Evolutionary conservation across 2,888 invertebrate genomes (phyloP), one percentile per base, ranked within the genome.

Genomic region (Chelonus formosanus): DNA sequence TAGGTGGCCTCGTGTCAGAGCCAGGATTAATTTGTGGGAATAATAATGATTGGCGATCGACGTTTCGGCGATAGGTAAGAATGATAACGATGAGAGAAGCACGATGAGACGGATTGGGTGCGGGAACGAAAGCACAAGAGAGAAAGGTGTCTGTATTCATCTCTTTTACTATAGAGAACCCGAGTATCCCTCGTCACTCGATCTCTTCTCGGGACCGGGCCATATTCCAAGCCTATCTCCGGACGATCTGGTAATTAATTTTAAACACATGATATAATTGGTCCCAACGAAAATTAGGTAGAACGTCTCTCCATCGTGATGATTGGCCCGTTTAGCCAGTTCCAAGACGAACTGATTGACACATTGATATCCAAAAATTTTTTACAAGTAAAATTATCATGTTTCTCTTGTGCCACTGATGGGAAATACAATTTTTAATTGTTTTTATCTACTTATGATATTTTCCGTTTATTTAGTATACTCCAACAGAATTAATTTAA

Each of bases 191-290:
- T 70, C 73, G 72, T 67, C 71, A 69, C 69, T 64, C 67, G 65
- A 68, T 68, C 67, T 69, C 57, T 67, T 67, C 65, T 67, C 65
- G 60, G 70, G 64, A 67, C 67, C 58, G 59, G 68, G 56, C 60
- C 59, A 63, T 59, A 45, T 61, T 63, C 62, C 56, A 56, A 53
- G 66, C 71, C 69, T 80, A 81, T 81, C 80, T 76, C 71, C 69
- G 71, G 58, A 71, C 76, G 77, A 81, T 81, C 80, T 80, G 78
- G 76, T 81, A 81, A 81, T 81, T 81, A 81, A 81, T 81, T 81
- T 80, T 80, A 81, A 81, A 80, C 79, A 79, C 78, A 78, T 70
- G 70, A 80, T 80, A 80, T 81, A 81, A 81, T 81, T 81, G 80
- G 79, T 74, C 74, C 74, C 71, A 68, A 74, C 75, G 77, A 76